Evolutionary conservation across 2,888 invertebrate species (phyloP).

Genomic region (Alentia gelatinosa): DNA sequence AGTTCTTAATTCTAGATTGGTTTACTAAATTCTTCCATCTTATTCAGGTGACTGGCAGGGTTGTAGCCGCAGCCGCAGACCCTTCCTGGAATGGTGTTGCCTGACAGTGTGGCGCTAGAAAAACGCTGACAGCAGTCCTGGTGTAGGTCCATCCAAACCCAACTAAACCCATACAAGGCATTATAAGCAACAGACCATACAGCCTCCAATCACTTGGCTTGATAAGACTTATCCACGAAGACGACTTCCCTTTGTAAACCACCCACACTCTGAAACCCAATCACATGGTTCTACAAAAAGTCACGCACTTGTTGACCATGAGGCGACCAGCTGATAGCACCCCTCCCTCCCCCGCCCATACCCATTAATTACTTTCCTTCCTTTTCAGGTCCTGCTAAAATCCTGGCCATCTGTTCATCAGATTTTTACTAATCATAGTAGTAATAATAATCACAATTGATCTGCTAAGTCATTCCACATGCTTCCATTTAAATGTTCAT

Average conservation of each 20-base stretch:
- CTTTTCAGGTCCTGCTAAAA: too few relatives aligned
- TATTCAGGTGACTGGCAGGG: not conserved
- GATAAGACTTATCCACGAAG: not conserved
- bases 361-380: too few relatives aligned
- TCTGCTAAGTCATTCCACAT: too few relatives aligned
- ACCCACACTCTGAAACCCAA: not conserved
- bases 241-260: not conserved
- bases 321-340: not conserved
- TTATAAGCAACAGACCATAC: not conserved
- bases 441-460: too few relatives aligned
- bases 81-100: conserved; percentile 8
- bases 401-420: too few relatives aligned
- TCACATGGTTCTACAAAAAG: not conserved
- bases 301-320: not conserved
- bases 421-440: too few relatives aligned
- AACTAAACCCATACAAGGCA: not conserved
- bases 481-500: too few relatives aligned
- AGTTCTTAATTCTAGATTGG: not conserved
- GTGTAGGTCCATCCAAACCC: not conserved
- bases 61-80: not conserved
- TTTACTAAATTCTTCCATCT: not conserved
- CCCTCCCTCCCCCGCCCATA: too few relatives aligned
- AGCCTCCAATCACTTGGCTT: not conserved
- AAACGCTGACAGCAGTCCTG: not conserved
- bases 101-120: not conserved